Evolutionary conservation across 2,113 vertebrate genomes (phyloP).

Genomic region (Lathamus discolor): DNA sequence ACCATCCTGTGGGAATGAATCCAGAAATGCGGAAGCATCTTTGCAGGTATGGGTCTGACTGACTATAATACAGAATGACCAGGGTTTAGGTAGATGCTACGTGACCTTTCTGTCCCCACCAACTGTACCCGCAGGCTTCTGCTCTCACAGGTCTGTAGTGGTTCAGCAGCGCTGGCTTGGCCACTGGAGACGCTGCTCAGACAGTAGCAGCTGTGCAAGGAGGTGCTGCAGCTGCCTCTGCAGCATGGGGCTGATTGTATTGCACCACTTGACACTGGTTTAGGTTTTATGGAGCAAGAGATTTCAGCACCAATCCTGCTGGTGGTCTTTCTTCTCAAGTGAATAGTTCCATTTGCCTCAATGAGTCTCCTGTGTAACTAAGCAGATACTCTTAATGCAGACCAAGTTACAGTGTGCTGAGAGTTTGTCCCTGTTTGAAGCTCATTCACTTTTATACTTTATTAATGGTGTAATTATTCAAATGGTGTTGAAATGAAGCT

Average conservation of each 20-base stretch:
- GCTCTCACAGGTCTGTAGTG: not conserved
- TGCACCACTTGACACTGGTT: rapidly evolving
- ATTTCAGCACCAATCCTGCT: not conserved
- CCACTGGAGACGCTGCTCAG: not conserved
- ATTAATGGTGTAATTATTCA: not conserved
- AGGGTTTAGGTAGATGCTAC: not conserved
- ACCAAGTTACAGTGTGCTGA: rapidly evolving
- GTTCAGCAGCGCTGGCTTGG: no score
- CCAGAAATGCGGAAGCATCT: not conserved
- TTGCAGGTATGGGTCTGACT: not conserved
- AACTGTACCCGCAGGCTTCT: not conserved
- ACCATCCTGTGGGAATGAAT: not conserved
- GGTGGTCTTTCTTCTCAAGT: not conserved
- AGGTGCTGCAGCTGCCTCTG: not conserved
- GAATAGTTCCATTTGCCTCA: not conserved
- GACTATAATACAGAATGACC: not conserved
- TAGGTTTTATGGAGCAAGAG: not conserved
- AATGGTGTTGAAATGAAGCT: not conserved
- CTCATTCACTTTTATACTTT: not conserved
- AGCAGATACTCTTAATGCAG: not conserved
- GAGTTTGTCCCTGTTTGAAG: not conserved
- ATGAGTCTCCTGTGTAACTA: rapidly evolving
- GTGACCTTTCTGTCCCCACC: not conserved
- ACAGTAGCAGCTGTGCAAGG: no score
- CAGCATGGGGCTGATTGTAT: not conserved